These are phyloP conservation scores for Lithobates pipiens DNA, from an alignment of 2,797 vertebrate species.

Conservation along the genomic window DNA sequence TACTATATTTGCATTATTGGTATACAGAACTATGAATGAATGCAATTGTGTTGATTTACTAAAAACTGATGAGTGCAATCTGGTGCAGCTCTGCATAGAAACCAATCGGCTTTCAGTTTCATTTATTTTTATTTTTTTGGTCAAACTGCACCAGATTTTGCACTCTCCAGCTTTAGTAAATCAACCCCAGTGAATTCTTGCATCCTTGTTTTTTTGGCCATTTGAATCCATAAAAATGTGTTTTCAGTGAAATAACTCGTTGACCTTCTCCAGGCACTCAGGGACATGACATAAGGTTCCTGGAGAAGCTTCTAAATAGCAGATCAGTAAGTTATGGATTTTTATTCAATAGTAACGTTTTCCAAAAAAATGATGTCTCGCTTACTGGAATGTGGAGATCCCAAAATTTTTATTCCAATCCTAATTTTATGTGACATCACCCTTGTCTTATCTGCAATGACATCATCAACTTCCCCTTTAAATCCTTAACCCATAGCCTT, in stretches of 20 bases:
- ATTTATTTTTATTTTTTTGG: too few relatives aligned
- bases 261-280: background rate
- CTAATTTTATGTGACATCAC: slow-evolving; percentile 5
- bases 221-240: background rate
- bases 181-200: background rate
- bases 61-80: too few relatives aligned
- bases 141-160: too few relatives aligned
- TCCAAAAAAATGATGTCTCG: slow-evolving; percentile 20
- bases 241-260: background rate
- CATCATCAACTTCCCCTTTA: background rate
- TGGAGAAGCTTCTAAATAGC: background rate
- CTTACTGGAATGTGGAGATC: background rate
- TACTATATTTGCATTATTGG: too few relatives aligned
- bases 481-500: background rate
- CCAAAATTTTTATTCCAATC: background rate
- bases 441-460: background rate
- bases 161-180: too few relatives aligned
- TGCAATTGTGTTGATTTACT: background rate
- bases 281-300: background rate
- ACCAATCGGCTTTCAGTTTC: too few relatives aligned
- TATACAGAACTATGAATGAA: background rate
- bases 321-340: background rate
- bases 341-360: background rate
- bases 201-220: background rate
- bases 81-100: too few relatives aligned